These are phyloP conservation scores for Varecia variegata DNA, from an alignment of 2,797 vertebrate species.

Conservation along the genomic window DNA sequence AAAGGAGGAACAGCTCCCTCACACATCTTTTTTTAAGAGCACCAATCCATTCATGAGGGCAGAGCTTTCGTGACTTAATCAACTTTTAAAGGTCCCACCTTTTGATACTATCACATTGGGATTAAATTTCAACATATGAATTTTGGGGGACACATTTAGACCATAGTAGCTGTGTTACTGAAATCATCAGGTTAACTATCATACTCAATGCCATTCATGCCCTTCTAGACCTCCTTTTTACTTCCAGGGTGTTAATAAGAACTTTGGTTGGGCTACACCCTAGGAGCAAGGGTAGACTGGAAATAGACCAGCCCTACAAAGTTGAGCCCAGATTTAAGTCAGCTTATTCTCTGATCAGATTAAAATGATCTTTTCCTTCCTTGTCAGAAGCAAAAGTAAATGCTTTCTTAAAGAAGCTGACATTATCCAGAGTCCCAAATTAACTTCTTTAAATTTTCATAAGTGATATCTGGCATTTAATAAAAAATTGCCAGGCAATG, in stretches of 20 bases:
- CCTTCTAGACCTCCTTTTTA: neutral
- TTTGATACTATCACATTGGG: neutral
- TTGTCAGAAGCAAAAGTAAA: neutral
- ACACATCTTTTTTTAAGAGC: neutral
- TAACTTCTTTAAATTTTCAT: conserved; percentile 1
- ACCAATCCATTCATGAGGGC: neutral
- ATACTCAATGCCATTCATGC: neutral
- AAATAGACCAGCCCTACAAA: neutral
- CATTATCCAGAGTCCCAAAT: neutral
- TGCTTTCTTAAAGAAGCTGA: neutral
- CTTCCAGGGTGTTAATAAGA: neutral
- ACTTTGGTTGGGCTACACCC: neutral
- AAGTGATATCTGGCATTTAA: neutral
- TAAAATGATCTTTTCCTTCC: neutral
- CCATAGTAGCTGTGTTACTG: neutral
- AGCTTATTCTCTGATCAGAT: neutral
- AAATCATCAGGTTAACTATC: neutral
- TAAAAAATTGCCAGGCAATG: neutral
- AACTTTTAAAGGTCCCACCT: neutral
- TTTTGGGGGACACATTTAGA: neutral
- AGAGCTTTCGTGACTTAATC: neutral
- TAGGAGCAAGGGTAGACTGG: neutral
- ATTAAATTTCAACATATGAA: neutral
- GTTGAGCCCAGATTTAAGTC: neutral
- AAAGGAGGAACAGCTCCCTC: neutral